Evolutionary conservation across 2,113 vertebrate genomes (phyloP).

Genomic region (Lamprologus speciosus): DNA sequence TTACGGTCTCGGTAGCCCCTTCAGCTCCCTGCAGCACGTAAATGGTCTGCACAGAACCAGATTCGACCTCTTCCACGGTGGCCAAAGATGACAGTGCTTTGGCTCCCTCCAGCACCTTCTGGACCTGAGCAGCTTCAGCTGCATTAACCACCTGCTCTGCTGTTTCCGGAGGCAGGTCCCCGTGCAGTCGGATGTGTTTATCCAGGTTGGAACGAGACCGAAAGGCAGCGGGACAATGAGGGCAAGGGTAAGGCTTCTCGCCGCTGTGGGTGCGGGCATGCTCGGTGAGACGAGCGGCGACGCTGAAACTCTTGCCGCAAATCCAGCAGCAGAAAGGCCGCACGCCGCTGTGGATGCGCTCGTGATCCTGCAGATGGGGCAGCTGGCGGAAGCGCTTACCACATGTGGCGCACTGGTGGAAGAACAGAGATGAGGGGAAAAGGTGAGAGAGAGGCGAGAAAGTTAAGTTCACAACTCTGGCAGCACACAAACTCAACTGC

Average conservation of each 20-base stretch:
- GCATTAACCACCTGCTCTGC: constrained; percentile 22
- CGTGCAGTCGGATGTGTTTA: constrained; percentile 69
- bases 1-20: constrained; percentile 46
- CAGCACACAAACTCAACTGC: background rate
- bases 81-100: constrained; percentile 48
- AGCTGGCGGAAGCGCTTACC: constrained; percentile 76
- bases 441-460: background rate
- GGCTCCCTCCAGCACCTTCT: constrained; percentile 63
- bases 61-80: constrained; percentile 1
- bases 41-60: constrained; percentile 67
- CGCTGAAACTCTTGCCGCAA: constrained; percentile 74
- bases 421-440: background rate
- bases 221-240: constrained; percentile 66
- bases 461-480: background rate
- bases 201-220: constrained; percentile 76
- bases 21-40: constrained; percentile 64
- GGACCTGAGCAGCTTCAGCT: constrained; percentile 41
- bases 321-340: constrained; percentile 77
- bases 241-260: constrained; percentile 72
- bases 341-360: constrained; percentile 73
- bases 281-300: constrained; percentile 72
- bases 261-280: constrained; percentile 77
- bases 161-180: constrained; percentile 17
- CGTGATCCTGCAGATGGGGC: constrained; percentile 76
- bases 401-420: constrained; percentile 64